phyloP scores from a whole-genome alignment of 2,113 vertebrate genomes.

The Desmodus rotundus region DNA sequence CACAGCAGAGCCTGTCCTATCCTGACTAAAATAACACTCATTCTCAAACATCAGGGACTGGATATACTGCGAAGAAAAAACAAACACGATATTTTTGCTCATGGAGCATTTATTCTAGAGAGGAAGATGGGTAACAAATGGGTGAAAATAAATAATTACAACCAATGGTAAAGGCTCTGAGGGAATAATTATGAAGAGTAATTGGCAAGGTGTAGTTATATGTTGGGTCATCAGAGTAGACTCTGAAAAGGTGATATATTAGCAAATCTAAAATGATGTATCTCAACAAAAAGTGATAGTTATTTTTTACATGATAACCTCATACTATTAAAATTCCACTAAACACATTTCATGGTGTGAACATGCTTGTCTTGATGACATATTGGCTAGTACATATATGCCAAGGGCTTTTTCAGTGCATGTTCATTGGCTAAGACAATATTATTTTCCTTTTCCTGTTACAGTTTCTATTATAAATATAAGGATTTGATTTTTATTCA shows the following conservation, averaged over 20 bases:
- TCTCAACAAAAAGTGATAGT: background rate
- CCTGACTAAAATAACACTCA: background rate
- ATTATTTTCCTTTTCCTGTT: background rate
- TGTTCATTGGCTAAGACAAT: background rate
- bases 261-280: background rate
- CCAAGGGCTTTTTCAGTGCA: background rate
- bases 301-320: background rate
- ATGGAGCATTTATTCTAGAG: background rate
- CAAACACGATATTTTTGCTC: background rate
- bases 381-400: background rate
- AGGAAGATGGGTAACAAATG: background rate
- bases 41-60: background rate
- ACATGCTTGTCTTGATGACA: background rate
- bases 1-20: background rate
- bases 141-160: background rate
- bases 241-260: background rate
- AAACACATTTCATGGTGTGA: background rate
- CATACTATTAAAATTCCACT: background rate
- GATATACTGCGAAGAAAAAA: background rate
- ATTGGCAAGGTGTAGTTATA: background rate
- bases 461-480: conserved; percentile 6
- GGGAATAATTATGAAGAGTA: background rate
- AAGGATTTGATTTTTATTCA: background rate
- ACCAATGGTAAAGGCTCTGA: background rate
- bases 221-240: background rate